These are phyloP conservation scores for Megaleporinus macrocephalus DNA, from an alignment of 2,113 vertebrate species.

Conservation along the genomic window DNA sequence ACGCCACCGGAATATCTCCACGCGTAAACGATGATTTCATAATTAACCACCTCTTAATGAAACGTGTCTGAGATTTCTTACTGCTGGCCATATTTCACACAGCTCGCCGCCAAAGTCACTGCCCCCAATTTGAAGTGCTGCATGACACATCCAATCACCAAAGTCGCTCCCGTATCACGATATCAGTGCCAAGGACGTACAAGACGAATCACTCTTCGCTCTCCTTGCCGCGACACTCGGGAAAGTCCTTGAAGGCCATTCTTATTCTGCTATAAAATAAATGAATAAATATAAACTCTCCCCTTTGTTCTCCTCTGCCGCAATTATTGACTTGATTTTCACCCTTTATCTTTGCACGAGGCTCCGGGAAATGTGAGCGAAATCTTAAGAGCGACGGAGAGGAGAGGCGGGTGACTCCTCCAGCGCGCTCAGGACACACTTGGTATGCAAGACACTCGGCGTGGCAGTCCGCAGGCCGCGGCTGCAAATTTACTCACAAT, in stretches of 20 bases:
- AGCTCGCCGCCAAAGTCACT: background rate
- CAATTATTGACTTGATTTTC: conserved; percentile 72
- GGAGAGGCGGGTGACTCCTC: conserved; percentile 56
- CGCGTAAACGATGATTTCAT: conserved; percentile 5
- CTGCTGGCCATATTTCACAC: conserved; percentile 30
- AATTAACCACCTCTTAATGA: conserved; percentile 27
- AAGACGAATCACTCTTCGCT: conserved; percentile 41
- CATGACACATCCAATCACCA: conserved; percentile 33
- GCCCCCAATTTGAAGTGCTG: conserved; percentile 36
- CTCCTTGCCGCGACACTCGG: conserved; percentile 54
- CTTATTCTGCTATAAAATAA: conserved; percentile 71
- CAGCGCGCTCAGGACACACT: conserved; percentile 69
- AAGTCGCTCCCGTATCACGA: conserved; percentile 40
- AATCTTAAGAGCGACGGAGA: conserved; percentile 67
- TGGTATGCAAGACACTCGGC: conserved; percentile 71
- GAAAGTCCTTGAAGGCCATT: conserved; percentile 68
- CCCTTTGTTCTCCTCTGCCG: conserved; percentile 61
- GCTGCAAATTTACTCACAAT: conserved; percentile 70
- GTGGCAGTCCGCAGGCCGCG: conserved; percentile 62
- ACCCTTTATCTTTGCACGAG: conserved; percentile 66
- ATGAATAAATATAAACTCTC: conserved; percentile 71
- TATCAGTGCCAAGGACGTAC: conserved; percentile 63
- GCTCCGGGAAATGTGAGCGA: conserved; percentile 66
- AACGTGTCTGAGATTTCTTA: conserved; percentile 24
- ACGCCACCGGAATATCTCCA: background rate